Evolutionary conservation across 2,888 invertebrate genomes (phyloP).

Genomic region (Nephrotoma guestfalica): DNA sequence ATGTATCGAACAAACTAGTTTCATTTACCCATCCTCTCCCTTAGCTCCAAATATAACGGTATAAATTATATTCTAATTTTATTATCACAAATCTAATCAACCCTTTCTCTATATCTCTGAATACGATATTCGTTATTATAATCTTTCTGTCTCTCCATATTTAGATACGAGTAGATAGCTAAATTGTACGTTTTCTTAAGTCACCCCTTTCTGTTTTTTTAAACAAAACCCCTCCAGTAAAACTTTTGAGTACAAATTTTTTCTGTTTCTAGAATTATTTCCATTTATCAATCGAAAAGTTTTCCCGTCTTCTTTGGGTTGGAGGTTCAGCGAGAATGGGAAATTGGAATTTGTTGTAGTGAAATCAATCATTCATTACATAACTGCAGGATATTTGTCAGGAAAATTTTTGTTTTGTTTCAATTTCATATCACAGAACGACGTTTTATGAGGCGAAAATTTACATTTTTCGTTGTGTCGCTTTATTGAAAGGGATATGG

Average conservation of each 20-base stretch:
- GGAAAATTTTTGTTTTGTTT: background rate
- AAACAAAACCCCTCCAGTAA: background rate
- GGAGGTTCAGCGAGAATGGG: background rate
- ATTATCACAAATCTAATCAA: background rate
- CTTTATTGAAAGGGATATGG: background rate
- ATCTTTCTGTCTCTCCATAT: background rate
- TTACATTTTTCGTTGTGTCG: background rate
- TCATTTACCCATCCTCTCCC: background rate
- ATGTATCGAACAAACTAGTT: background rate
- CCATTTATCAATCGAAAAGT: background rate
- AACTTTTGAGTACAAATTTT: background rate
- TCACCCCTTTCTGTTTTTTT: background rate
- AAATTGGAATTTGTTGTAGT: background rate
- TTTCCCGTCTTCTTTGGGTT: background rate
- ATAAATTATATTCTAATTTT: background rate
- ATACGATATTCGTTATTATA: background rate
- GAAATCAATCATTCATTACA: background rate
- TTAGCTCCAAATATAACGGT: background rate
- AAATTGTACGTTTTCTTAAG: background rate
- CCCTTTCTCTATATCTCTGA: background rate
- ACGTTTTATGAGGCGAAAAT: background rate
- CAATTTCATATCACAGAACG: background rate
- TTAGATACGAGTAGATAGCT: background rate
- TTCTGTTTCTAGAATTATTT: background rate
- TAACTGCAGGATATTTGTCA: background rate